A percentile compares a stretch with the other conserved stretches of the same genome.
phyloP scores from a whole-genome alignment of 2,113 vertebrate genomes.

The Lepus americanus region DNA sequence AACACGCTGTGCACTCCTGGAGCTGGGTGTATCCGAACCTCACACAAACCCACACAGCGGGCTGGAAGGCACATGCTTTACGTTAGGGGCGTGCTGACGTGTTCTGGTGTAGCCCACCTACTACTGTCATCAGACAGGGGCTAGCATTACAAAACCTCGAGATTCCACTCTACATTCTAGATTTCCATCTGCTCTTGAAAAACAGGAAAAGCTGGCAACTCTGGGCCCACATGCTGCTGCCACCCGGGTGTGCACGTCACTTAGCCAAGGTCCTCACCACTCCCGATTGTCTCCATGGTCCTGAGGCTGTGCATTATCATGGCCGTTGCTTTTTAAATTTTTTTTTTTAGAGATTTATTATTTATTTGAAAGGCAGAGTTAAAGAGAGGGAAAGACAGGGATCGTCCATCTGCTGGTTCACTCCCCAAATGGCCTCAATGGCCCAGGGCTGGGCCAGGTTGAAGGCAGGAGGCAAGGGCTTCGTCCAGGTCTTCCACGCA shows the following conservation, averaged over 20 bases:
- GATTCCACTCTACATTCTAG: not conserved
- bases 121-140: not conserved
- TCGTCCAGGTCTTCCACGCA: no score
- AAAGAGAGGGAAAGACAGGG: no score
- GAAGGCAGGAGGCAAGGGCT: no score
- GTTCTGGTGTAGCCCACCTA: not conserved
- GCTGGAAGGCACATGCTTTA: not conserved
- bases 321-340: no score
- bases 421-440: no score
- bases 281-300: not conserved
- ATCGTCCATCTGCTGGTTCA: no score
- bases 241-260: not conserved
- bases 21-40: not conserved
- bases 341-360: no score
- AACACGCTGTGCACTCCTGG: not conserved
- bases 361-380: not conserved
- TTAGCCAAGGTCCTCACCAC: not conserved
- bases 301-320: not conserved
- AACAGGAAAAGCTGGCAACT: not conserved
- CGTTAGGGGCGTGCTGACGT: not conserved
- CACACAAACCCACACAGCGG: accelerated
- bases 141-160: not conserved
- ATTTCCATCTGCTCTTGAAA: not conserved
- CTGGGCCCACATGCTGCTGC: not conserved
- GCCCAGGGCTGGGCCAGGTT: no score